phyloP scores from a whole-genome alignment of 2,797 vertebrate genomes.

The Parauchenoglanis punctatus region DNA sequence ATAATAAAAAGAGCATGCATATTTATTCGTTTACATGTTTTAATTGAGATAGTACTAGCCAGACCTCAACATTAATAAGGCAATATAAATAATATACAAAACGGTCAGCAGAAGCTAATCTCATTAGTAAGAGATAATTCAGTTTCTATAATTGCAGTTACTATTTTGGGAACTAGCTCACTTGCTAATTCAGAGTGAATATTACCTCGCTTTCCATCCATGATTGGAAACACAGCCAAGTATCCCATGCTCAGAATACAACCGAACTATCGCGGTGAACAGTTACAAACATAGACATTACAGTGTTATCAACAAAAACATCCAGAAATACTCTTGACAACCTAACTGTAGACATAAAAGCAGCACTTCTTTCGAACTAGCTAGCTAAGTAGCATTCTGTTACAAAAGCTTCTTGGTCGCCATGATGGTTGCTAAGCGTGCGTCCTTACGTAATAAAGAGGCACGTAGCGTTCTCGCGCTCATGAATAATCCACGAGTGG shows the following conservation, averaged over 20 bases:
- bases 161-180: neutral
- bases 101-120: neutral
- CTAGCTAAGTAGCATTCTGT: neutral
- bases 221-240: conserved; percentile 53
- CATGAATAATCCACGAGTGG: conserved; percentile 28
- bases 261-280: neutral
- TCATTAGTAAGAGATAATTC: neutral
- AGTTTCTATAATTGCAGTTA: neutral
- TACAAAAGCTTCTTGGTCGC: conserved; percentile 71
- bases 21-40: neutral
- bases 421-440: conserved; percentile 79
- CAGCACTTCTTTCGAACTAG: neutral
- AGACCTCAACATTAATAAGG: neutral
- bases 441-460: conserved; percentile 39
- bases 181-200: conserved; percentile 45
- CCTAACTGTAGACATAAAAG: neutral
- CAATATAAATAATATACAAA: neutral
- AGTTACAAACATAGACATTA: neutral
- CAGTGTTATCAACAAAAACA: neutral
- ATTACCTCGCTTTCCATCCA: conserved; percentile 76
- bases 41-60: neutral
- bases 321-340: neutral
- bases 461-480: conserved; percentile 62
- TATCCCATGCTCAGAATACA: conserved; percentile 69
- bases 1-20: neutral